Evolutionary conservation across 2,888 invertebrate species (phyloP).

Genomic region (Meteorus cinctellus): DNA sequence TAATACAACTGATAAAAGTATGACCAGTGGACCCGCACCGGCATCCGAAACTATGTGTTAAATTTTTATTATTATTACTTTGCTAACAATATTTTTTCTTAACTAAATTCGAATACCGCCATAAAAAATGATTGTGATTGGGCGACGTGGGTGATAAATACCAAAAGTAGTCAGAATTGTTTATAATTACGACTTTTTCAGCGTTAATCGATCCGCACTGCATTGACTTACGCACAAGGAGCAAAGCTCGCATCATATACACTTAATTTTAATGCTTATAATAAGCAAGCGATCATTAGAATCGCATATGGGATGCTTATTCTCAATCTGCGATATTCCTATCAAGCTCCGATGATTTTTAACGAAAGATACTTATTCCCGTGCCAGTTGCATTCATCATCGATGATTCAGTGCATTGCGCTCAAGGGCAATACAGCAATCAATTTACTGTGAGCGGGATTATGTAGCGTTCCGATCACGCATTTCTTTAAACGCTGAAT

Average conservation of each 20-base stretch:
- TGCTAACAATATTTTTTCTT: background rate
- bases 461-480: background rate
- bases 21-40: conserved; percentile 66
- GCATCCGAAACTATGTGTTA: conserved; percentile 72
- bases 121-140: background rate
- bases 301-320: background rate
- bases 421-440: background rate
- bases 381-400: background rate
- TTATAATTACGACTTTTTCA: background rate
- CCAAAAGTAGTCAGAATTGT: background rate
- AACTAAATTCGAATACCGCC: background rate
- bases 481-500: background rate
- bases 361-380: background rate
- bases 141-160: background rate
- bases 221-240: conserved; percentile 4
- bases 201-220: background rate
- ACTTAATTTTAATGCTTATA: background rate
- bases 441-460: background rate
- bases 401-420: background rate
- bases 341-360: background rate
- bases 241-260: background rate
- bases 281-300: background rate
- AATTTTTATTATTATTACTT: conserved; percentile 20
- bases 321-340: background rate
- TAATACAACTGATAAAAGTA: conserved; percentile 64